Base-by-base conservation (phyloP, 37 sponge, comb jelly and placozoan species). In the Haliclona indistincta region DNA sequence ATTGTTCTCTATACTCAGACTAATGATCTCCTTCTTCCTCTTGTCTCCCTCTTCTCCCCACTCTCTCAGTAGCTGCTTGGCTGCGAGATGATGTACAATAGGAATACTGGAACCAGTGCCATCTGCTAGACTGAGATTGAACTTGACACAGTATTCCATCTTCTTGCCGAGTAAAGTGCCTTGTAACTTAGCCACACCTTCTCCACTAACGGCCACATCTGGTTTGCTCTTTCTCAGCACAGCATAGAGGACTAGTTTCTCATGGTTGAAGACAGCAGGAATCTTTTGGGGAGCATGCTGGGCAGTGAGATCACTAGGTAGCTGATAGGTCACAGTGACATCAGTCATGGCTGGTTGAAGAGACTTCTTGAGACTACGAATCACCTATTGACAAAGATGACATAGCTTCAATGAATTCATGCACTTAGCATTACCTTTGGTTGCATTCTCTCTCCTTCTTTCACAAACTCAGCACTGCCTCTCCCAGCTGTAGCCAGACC, bases 211-310 rank as follows among this genome's bases (percentile, higher is more conserved):
- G n/a, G n/a, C n/a, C n/a, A n/a, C n/a, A n/a, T n/a, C n/a, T n/a
- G n/a, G n/a, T n/a, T 45, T 54, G 60, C 26, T 69, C 60, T 32
- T 64, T 56, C 52, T 65, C 34, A 86, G 42, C 20, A 86, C 54
- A 20, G 84, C 92, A 74, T 83, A 91, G n/a, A 86, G 42, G 25
- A 83, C 73, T 13, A 64, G 35, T 36, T 82, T 81, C 23, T 91
- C 92, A 34, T 88, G 80, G 43, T 66, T 55, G 80, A 83, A 91
- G 33, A 91, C n/a, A 3, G 76, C 43, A 36, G 92, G 84, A 1
- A 80, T 56, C 36, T 78, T 70, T 25, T 38, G 37, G 4, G 92
- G 92, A 25, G 25, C 60, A 6, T 58, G 22, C 26, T 25, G 13
- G 6, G n/a, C 60, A 58, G 11, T 8, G 13, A 58, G 11, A 26